Percentiles rank a stretch among this genome's conserved stretches.
phyloP scores from a whole-genome alignment of 2,113 vertebrate species.

The Speoplatyrhinus poulsoni region DNA sequence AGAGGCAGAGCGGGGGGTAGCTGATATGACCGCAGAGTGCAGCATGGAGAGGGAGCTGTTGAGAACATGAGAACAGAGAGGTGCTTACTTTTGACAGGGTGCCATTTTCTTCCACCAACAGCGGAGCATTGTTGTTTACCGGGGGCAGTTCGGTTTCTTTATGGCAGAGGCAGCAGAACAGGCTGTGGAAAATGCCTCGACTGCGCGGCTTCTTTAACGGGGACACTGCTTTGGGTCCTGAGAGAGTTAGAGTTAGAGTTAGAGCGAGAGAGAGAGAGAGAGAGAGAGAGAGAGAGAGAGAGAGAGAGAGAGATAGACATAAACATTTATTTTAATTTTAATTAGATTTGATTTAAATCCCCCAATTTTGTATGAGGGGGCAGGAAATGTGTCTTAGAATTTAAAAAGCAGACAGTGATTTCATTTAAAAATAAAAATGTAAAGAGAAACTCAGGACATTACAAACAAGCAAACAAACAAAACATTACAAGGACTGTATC shows the following conservation, averaged over 20 bases:
- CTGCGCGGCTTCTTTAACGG: slow-evolving; percentile 79
- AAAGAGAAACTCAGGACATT: too few relatives aligned
- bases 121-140: slow-evolving; percentile 77
- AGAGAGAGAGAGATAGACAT: too few relatives aligned
- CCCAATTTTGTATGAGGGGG: too few relatives aligned
- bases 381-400: too few relatives aligned
- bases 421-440: too few relatives aligned
- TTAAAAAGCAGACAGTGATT: too few relatives aligned
- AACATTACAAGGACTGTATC: too few relatives aligned
- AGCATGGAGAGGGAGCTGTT: background rate
- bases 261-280: background rate
- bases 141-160: slow-evolving; percentile 75
- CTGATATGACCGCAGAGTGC: slow-evolving; percentile 3
- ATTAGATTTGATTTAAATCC: too few relatives aligned
- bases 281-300: slow-evolving; percentile 14
- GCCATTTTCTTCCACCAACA: slow-evolving; percentile 82
- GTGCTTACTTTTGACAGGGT: slow-evolving; percentile 79
- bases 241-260: background rate
- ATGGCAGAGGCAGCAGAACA: slow-evolving; percentile 83
- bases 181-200: slow-evolving; percentile 77
- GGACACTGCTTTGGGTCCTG: slow-evolving; percentile 69
- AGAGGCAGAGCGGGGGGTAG: slow-evolving; percentile 16
- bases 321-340: background rate
- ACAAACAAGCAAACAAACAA: too few relatives aligned
- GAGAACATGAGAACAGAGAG: background rate